Evolutionary conservation across 2,113 vertebrate species (phyloP).

Genomic region (Oenanthe oenanthe): DNA sequence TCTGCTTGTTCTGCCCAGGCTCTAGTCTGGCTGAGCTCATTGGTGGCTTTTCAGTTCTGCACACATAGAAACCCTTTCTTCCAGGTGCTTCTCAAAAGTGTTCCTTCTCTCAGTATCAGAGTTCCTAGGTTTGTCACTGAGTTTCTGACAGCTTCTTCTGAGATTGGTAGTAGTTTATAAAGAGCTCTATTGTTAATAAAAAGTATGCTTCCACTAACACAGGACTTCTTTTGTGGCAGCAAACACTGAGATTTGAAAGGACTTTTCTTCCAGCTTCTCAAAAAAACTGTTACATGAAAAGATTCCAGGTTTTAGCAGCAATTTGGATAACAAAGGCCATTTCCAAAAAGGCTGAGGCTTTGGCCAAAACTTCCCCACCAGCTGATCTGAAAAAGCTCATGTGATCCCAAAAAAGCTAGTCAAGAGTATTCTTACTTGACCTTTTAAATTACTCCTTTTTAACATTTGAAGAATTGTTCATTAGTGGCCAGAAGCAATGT

Average conservation of each 20-base stretch:
- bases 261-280: neutral
- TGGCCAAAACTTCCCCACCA: neutral
- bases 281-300: neutral
- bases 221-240: neutral
- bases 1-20: neutral
- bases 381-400: neutral
- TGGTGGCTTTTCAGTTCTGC: neutral
- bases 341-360: neutral
- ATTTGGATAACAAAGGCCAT: neutral
- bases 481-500: neutral
- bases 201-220: neutral
- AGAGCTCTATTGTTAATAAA: neutral
- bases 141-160: neutral
- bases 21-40: neutral
- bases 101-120: neutral
- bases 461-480: neutral
- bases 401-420: neutral
- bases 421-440: neutral
- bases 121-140: neutral
- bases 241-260: neutral
- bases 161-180: neutral
- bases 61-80: neutral
- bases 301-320: neutral
- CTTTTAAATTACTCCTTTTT: neutral
- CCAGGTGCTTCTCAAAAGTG: neutral